A percentile compares a stretch with the other conserved stretches of the same genome.
These are phyloP conservation scores for Tiliacea aurago DNA, from an alignment of 2,888 invertebrate genomes.

Conservation along the genomic window DNA sequence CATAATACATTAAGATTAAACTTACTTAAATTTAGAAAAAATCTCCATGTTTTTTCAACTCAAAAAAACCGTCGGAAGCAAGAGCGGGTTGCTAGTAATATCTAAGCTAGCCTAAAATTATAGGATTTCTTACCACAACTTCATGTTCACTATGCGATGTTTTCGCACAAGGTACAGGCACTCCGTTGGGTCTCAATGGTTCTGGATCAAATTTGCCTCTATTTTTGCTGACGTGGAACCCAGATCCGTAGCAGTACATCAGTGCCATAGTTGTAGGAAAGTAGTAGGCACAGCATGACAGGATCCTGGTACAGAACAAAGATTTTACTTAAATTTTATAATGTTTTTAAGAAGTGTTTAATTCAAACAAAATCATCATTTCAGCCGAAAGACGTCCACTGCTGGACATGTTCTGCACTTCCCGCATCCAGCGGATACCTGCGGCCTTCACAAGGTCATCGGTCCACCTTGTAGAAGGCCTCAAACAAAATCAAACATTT, in stretches of 20 bases:
- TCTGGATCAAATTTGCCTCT: constrained; percentile 91
- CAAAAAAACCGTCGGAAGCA: too few species aligned
- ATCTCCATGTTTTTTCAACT: too few species aligned
- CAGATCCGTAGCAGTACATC: constrained; percentile 97
- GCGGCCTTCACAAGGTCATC: too few species aligned
- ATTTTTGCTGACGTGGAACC: constrained; percentile 96
- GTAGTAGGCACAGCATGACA: constrained; percentile 96
- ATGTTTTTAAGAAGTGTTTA: neutral
- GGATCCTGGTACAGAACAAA: constrained; percentile 89
- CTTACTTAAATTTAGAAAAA: too few species aligned
- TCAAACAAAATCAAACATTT: neutral
- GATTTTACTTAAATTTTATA: neutral
- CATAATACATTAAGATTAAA: too few species aligned
- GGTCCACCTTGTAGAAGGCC: too few species aligned
- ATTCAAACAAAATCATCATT: too few species aligned
- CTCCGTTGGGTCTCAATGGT: constrained; percentile 81
- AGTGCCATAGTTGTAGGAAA: constrained; percentile 97
- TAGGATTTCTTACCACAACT: constrained; percentile 74
- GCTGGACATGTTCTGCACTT: too few species aligned
- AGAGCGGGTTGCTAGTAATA: too few species aligned
- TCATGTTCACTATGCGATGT: constrained; percentile 78
- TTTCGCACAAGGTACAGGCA: constrained; percentile 83
- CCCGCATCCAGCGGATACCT: too few species aligned
- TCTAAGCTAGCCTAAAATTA: neutral
- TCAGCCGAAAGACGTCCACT: too few species aligned